These are phyloP conservation scores for Philaenus spumarius DNA, from an alignment of 1,140 invertebrate species.

Conservation along the genomic window DNA sequence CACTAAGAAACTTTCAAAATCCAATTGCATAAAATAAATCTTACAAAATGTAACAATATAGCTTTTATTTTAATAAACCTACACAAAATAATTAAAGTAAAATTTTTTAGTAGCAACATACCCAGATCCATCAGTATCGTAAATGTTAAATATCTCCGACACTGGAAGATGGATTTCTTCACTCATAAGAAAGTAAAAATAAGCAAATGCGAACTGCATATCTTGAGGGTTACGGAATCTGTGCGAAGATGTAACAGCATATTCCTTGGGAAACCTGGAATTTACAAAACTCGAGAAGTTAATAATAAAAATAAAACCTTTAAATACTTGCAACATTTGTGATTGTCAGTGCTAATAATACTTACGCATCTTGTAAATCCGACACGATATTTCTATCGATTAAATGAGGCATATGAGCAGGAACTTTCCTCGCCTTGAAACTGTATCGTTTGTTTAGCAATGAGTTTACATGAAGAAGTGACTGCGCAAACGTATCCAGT, in stretches of 20 bases:
- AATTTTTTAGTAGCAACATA: too few relatives aligned
- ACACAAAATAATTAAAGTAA: too few relatives aligned
- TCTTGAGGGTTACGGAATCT: constrained; percentile 58
- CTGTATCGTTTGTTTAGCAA: constrained; percentile 69
- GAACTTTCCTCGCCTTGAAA: constrained; percentile 61
- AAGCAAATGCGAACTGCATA: constrained; percentile 77
- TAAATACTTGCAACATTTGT: too few relatives aligned
- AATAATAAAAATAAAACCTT: neutral
- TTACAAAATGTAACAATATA: too few relatives aligned
- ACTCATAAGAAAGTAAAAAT: constrained; percentile 71
- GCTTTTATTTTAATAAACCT: too few relatives aligned
- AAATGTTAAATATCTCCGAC: constrained; percentile 61
- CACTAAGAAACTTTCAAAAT: too few relatives aligned
- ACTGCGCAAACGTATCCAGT: constrained; percentile 68
- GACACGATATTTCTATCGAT: constrained; percentile 61
- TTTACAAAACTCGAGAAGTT: constrained; percentile 16
- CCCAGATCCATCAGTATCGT: constrained; percentile 74
- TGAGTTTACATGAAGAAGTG: constrained; percentile 67
- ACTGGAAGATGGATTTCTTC: constrained; percentile 48
- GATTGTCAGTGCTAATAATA: too few relatives aligned
- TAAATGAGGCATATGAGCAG: constrained; percentile 74
- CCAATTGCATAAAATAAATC: too few relatives aligned
- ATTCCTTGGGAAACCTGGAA: constrained; percentile 54
- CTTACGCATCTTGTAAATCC: constrained; percentile 53
- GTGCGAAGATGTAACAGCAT: constrained; percentile 59